These are phyloP conservation scores for Trichechus manatus DNA, from an alignment of 2,113 vertebrate genomes.

Conservation along the genomic window DNA sequence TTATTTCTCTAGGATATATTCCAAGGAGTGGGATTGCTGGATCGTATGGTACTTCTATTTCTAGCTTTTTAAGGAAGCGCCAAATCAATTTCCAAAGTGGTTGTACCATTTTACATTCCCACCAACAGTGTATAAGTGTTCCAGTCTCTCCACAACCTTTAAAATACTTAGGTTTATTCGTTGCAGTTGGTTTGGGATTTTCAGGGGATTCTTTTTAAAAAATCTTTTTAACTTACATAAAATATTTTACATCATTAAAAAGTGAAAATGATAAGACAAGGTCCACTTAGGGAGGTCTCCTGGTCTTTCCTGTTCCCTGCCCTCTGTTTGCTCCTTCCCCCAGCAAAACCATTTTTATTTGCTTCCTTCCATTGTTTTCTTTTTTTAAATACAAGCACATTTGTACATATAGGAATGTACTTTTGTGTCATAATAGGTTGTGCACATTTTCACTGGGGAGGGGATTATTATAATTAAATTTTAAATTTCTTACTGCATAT, in stretches of 20 bases:
- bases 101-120: no score
- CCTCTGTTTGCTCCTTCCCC: not conserved
- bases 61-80: no score
- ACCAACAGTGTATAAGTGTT: no score
- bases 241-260: not conserved
- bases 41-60: no score
- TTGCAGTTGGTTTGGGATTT: not conserved
- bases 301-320: not conserved
- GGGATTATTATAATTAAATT: not conserved
- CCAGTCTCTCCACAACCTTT: no score
- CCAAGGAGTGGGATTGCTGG: no score
- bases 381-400: constrained; percentile 32
- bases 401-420: not conserved
- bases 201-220: not conserved
- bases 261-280: constrained; percentile 34
- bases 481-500: not conserved
- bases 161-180: not conserved
- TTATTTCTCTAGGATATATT: no score
- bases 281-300: not conserved
- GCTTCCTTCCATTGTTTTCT: constrained; percentile 51
- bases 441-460: not conserved
- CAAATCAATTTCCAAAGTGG: no score
- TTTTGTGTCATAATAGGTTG: not conserved
- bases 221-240: constrained; percentile 16
- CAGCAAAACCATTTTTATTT: constrained; percentile 4